Conservation (phyloP, 2,113 vertebrate species). For the Propithecus coquereli region DNA sequence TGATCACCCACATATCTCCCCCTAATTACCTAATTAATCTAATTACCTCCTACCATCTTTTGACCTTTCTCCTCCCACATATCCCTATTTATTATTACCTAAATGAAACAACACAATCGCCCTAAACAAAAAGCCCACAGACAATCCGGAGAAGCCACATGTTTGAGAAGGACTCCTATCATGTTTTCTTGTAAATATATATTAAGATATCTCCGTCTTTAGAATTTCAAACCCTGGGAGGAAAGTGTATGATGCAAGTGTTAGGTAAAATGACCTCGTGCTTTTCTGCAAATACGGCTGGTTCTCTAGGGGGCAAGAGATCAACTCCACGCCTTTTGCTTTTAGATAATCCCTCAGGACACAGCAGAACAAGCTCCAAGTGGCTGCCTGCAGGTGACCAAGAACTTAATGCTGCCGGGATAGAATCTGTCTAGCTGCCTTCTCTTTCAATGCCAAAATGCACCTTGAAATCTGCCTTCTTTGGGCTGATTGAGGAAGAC, state of each 20-base stretch:
- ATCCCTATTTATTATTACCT: neutral
- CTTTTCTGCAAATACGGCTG: neutral
- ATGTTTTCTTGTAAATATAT: neutral
- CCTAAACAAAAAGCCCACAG: neutral
- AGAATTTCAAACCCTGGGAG: neutral
- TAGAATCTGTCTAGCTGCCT: neutral
- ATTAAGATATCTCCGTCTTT: neutral
- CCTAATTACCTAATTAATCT: conserved; percentile 13
- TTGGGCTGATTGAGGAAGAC: conserved; percentile 27
- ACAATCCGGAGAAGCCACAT: neutral
- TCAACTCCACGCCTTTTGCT: neutral
- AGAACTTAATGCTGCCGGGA: neutral
- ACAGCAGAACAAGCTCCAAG: neutral
- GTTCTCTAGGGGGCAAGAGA: neutral
- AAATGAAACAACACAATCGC: neutral
- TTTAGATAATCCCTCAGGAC: neutral
- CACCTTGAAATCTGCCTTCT: neutral
- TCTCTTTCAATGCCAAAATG: neutral
- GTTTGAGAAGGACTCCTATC: neutral
- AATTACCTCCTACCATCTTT: neutral
- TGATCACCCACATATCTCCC: neutral
- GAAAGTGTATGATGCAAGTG: neutral
- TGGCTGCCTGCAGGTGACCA: neutral
- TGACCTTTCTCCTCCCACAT: neutral
- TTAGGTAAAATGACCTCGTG: neutral